Conservation (phyloP, 2,113 vertebrate species). For the Sciurus niger region DNA sequence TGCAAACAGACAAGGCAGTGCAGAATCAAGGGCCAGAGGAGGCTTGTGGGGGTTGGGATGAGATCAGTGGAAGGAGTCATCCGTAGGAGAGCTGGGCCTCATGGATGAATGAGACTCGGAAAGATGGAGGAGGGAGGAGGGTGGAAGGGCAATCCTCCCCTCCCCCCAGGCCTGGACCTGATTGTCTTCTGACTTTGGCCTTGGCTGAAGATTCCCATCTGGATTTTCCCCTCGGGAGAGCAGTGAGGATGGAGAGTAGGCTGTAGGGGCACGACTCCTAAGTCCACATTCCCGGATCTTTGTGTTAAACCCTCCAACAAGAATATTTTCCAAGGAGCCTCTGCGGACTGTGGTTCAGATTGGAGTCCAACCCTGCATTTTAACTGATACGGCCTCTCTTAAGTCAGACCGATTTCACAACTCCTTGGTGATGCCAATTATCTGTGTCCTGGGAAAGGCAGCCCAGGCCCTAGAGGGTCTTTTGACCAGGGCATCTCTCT, state of each 20-base stretch:
- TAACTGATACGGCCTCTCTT: background rate
- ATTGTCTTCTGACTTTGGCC: background rate
- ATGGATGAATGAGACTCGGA: background rate
- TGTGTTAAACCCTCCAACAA: constrained; percentile 15
- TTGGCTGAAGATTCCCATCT: background rate
- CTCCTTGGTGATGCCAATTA: background rate
- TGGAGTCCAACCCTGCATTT: background rate
- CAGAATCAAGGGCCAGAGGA: background rate
- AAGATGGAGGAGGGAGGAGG: background rate
- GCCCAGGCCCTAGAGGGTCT: background rate
- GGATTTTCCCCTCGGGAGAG: background rate
- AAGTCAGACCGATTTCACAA: background rate
- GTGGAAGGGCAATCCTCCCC: background rate
- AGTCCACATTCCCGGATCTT: background rate
- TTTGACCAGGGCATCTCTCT: background rate
- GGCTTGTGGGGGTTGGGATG: background rate
- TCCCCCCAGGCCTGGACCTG: background rate
- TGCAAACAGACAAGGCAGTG: background rate
- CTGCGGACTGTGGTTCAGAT: background rate
- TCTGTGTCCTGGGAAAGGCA: background rate
- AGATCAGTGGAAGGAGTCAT: background rate
- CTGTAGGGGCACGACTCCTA: background rate
- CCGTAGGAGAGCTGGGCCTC: background rate
- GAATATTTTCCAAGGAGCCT: constrained; percentile 33
- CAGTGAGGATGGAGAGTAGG: background rate